Conservation (phyloP, 2,888 invertebrate species). For the Dromius quadrimaculatus region DNA sequence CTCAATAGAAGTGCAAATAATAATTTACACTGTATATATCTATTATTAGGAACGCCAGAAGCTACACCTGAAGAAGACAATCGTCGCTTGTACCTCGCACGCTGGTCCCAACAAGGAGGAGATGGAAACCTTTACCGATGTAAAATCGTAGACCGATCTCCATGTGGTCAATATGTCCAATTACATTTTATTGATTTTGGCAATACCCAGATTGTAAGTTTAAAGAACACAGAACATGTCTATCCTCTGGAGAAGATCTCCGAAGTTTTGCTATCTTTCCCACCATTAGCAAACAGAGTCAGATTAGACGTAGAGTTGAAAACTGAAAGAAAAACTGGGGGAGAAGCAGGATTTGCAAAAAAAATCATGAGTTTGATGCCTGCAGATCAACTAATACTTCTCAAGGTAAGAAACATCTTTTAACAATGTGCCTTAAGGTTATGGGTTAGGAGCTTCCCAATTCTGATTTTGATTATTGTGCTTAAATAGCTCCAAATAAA, state of each 20-base stretch:
- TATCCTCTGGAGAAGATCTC: constrained; percentile 68
- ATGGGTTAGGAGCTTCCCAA: too few species aligned
- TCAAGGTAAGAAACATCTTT: constrained; percentile 67
- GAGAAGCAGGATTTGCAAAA: constrained; percentile 62
- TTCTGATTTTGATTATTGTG: too few species aligned
- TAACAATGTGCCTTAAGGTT: too few species aligned
- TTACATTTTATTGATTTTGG: constrained; percentile 72
- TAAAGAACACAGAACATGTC: constrained; percentile 59
- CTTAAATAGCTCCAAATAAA: too few species aligned
- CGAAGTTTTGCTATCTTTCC: constrained; percentile 64
- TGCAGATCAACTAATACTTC: constrained; percentile 72
- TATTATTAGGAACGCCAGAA: background rate
- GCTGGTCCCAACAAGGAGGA: constrained; percentile 62
- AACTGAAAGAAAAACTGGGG: constrained; percentile 56
- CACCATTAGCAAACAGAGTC: constrained; percentile 65
- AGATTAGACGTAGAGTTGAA: constrained; percentile 49
- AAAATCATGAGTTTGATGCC: constrained; percentile 67
- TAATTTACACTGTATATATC: background rate
- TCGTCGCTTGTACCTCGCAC: constrained; percentile 6
- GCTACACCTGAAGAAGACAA: constrained; percentile 8
- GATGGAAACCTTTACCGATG: constrained; percentile 67
- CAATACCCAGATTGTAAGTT: constrained; percentile 63
- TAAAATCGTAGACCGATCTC: constrained; percentile 65
- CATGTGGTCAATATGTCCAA: constrained; percentile 64
- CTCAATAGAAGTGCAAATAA: too few species aligned